These are phyloP conservation scores for Apis laboriosa DNA, from an alignment of 1,140 invertebrate genomes.

Conservation along the genomic window DNA sequence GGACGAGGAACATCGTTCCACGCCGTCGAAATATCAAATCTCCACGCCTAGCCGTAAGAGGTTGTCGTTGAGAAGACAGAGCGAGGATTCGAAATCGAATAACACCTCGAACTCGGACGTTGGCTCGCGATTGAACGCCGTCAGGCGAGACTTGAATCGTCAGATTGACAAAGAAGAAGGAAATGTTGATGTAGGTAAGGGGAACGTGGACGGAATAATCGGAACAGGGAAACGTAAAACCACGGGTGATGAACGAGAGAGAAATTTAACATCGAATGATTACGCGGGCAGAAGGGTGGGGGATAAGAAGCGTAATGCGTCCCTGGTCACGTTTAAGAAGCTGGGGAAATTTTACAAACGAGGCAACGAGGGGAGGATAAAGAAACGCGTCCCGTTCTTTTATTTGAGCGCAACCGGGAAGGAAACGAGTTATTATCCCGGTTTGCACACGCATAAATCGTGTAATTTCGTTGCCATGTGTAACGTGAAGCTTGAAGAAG, in stretches of 20 bases:
- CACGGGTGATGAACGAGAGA: too few species aligned
- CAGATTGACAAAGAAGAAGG: not conserved
- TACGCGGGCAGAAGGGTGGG: too few species aligned
- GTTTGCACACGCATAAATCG: not conserved
- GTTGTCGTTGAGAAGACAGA: slow-evolving; percentile 32
- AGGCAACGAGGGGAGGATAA: not conserved
- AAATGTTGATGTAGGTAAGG: too few species aligned
- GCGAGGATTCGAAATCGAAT: not conserved
- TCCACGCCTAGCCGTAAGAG: not conserved
- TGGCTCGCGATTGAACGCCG: not conserved
- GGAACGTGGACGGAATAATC: too few species aligned
- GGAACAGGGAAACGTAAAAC: not conserved
- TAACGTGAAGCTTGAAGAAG: too few species aligned
- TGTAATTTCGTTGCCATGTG: not conserved
- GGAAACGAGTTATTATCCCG: too few species aligned
- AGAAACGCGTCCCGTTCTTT: not conserved
- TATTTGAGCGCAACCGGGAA: not conserved
- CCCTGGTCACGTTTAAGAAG: slow-evolving; percentile 46
- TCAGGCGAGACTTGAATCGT: slow-evolving; percentile 38
- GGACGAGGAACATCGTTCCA: not conserved
- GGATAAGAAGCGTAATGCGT: not conserved
- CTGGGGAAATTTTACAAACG: slow-evolving; percentile 46
- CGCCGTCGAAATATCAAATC: not conserved
- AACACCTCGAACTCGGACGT: not conserved
- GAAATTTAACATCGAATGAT: not conserved